Evolutionary conservation across 2,888 invertebrate genomes (phyloP).

Genomic region (Ametastegia equiseti): DNA sequence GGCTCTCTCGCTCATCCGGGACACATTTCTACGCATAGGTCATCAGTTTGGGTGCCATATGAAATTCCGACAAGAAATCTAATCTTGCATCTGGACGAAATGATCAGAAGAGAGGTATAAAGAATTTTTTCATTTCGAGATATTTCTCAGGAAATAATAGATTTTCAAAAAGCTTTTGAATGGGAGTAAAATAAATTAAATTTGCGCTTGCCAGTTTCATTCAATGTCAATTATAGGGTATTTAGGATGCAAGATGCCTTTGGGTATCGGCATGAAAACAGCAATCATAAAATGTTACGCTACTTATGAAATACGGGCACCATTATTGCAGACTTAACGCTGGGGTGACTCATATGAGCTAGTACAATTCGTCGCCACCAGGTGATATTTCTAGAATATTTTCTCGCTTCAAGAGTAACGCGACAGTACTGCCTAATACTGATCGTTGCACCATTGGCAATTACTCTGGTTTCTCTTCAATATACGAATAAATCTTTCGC

Average conservation of each 20-base stretch:
- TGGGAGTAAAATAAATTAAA: too few relatives aligned
- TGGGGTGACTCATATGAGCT: neutral
- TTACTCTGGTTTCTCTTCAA: constrained; percentile 75
- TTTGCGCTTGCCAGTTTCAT: too few relatives aligned
- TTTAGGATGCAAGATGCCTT: neutral
- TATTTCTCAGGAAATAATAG: too few relatives aligned
- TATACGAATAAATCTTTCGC: constrained; percentile 76
- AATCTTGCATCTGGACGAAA: too few relatives aligned
- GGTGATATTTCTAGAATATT: neutral
- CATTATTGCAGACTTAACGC: neutral
- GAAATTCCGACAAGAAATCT: too few relatives aligned
- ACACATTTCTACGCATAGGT: too few relatives aligned
- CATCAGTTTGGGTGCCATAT: too few relatives aligned
- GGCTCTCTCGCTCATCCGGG: too few relatives aligned
- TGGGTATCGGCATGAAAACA: neutral
- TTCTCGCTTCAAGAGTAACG: constrained; percentile 3
- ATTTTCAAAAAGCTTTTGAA: too few relatives aligned
- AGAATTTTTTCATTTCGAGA: too few relatives aligned
- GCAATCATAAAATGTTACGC: neutral
- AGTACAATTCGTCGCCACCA: neutral
- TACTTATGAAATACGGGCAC: neutral
- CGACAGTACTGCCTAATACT: neutral
- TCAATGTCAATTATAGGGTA: neutral
- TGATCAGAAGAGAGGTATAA: too few relatives aligned
- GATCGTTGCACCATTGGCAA: neutral